Conservation (phyloP, 2,888 invertebrate genomes). For the Ectemnius lituratus region DNA sequence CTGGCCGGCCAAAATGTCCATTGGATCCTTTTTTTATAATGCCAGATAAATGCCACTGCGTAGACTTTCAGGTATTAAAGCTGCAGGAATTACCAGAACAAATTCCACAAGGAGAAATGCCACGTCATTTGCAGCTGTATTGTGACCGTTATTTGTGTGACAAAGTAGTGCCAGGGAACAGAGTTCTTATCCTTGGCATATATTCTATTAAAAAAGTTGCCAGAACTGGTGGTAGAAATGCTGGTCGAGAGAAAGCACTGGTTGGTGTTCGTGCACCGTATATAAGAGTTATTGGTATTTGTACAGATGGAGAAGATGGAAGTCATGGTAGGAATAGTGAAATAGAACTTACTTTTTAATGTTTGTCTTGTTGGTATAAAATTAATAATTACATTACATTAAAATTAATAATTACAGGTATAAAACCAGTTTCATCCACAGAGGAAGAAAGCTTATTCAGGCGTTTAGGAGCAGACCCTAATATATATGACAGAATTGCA, state of each 20-base stretch:
- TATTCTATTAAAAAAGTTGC: constrained; percentile 96
- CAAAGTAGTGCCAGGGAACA: constrained; percentile 96
- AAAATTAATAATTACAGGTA: constrained; percentile 55
- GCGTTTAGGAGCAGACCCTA: constrained; percentile 89
- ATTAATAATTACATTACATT: neutral
- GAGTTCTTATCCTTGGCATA: constrained; percentile 95
- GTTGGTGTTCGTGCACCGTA: constrained; percentile 97
- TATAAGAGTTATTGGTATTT: constrained; percentile 94
- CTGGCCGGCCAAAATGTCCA: constrained; percentile 95
- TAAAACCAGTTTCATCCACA: constrained; percentile 78
- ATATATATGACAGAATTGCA: constrained; percentile 93
- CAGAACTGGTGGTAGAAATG: constrained; percentile 82
- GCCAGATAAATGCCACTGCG: constrained; percentile 98
- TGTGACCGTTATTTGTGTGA: constrained; percentile 97
- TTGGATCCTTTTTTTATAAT: constrained; percentile 98
- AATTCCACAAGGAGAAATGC: constrained; percentile 98
- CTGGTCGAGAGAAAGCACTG: constrained; percentile 87
- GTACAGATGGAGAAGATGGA: constrained; percentile 89
- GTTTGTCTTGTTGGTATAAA: constrained; percentile 1
- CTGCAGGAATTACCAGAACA: constrained; percentile 97
- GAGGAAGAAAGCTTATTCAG: constrained; percentile 91
- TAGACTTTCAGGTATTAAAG: constrained; percentile 98
- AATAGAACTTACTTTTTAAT: neutral
- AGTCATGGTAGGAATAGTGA: constrained; percentile 76
- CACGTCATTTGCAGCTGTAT: constrained; percentile 95